Conservation (phyloP, 1,140 invertebrate species). For the Theocolax elegans region DNA sequence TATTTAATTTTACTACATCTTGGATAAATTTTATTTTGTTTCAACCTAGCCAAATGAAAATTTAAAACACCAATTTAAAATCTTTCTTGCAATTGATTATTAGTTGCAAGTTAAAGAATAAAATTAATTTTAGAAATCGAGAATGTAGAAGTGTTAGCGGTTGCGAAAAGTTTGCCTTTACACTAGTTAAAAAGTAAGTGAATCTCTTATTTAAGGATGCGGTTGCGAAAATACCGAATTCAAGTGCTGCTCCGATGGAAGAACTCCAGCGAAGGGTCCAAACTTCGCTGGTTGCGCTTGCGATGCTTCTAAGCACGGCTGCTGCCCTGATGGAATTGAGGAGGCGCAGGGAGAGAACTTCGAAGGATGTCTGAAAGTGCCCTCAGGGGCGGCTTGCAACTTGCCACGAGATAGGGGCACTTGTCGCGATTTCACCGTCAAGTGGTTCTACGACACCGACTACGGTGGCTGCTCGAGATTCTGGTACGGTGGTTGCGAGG, state of each 20-base stretch:
- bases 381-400: conserved; percentile 78
- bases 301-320: conserved; percentile 82
- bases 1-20: no score
- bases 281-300: conserved; percentile 81
- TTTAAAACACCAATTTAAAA: no score
- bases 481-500: conserved; percentile 95
- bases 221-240: conserved; percentile 82
- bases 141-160: no score
- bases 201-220: conserved; percentile 75
- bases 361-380: conserved; percentile 80
- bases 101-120: no score
- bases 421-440: conserved; percentile 86
- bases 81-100: no score
- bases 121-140: no score
- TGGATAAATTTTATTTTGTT: no score
- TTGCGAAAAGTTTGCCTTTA: no score
- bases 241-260: conserved; percentile 89
- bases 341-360: conserved; percentile 85
- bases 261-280: conserved; percentile 78
- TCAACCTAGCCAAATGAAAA: no score
- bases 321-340: conserved; percentile 85
- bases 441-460: conserved; percentile 89
- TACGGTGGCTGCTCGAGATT: conserved; percentile 92
- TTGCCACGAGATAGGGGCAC: conserved; percentile 80
- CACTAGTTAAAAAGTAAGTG: no score